Base-by-base conservation (phyloP, 2,888 invertebrate species). In the Tetranychus piercei region DNA sequence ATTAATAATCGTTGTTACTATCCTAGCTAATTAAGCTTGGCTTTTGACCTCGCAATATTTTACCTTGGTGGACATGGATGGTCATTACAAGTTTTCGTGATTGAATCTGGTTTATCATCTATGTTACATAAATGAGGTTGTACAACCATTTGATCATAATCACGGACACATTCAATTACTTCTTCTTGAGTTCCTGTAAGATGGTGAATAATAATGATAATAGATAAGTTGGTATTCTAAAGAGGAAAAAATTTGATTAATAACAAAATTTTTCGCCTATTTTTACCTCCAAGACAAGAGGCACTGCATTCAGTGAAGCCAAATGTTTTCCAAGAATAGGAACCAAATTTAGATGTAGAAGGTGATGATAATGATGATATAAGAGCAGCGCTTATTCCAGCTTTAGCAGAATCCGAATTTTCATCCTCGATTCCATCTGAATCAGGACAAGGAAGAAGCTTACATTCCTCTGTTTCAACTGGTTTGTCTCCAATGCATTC, bases 281-380 rank as follows among this genome's bases (percentile, higher is more conserved):
- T 18, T 88, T 80, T 79, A 80, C 84, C 84, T 79, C 94, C 94
- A 1, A 95, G 86, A 81, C 96, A 97, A 9, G 92, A 91, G 0
- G 92, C 92, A 80, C 92, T 94, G 85, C 97, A 97, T 77, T 91
- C 90, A 0, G 92, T 92, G 80, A 91, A 94, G 0, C 93, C 93
- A 79, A 89, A 88, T 80, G 90, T 90, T 79, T 89, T 89, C 93
- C 93, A 93, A 0, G 90, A 89, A 82, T 91, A 92, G 0, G 90
- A 55, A 55, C 55, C 15, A 15, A 55, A 55, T 55, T 55, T 22
- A 67, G 23, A 67, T 67, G 67, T 18, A 20, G 65, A 65, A 65
- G 15, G 65, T 18, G 15, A n/a, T 18, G 65, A 65, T 65, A 18
- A 15, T 18, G 55, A 55, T 55, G 55, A 9, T 55, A 55, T 55